phyloP scores from a whole-genome alignment of 2,113 vertebrate species.

The Thunnus thynnus region DNA sequence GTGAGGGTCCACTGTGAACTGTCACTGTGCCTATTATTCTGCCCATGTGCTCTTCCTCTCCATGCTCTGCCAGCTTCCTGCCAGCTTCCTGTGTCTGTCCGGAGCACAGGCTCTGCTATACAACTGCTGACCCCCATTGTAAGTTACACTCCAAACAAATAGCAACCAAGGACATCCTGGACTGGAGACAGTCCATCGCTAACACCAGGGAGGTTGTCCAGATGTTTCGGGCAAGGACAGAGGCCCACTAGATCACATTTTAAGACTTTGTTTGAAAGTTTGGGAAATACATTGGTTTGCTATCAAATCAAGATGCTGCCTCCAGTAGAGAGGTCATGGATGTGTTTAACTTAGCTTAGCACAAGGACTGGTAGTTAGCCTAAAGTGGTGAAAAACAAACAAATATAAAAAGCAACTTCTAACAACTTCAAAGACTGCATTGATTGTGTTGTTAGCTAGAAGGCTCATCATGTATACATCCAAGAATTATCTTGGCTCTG shows the following conservation, averaged over 20 bases:
- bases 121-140: slow-evolving; percentile 76
- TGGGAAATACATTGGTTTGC: neutral
- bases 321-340: no score
- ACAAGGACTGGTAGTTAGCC: no score
- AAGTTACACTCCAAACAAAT: slow-evolving; percentile 72
- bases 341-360: no score
- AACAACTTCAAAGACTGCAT: no score
- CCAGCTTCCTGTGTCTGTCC: slow-evolving; percentile 68
- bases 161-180: slow-evolving; percentile 68
- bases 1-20: slow-evolving; percentile 35
- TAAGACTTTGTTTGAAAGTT: neutral
- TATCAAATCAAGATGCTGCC: neutral
- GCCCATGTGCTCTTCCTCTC: slow-evolving; percentile 75
- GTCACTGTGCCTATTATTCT: slow-evolving; percentile 57
- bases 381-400: no score
- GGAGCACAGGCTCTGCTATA: slow-evolving; percentile 38
- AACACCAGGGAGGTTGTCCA: slow-evolving; percentile 47
- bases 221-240: slow-evolving; percentile 44
- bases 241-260: neutral
- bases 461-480: no score
- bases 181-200: slow-evolving; percentile 33
- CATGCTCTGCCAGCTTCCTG: slow-evolving; percentile 74
- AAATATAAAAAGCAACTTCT: no score
- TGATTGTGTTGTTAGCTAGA: no score
- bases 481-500: no score